Conservation (phyloP, 2,888 invertebrate genomes). For the Latheticus oryzae region DNA sequence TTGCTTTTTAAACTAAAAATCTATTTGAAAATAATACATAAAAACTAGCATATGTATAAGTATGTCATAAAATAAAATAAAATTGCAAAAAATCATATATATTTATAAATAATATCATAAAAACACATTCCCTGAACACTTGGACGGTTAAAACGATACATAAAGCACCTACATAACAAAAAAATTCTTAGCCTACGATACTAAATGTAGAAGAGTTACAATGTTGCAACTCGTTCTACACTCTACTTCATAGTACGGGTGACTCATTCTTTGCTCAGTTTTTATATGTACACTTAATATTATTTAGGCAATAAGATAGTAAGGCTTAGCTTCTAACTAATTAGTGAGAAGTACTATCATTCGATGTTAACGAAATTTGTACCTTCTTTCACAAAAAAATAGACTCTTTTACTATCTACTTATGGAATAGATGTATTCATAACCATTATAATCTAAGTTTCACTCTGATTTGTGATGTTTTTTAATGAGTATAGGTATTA, state of each 20-base stretch:
- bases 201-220: constrained; percentile 36
- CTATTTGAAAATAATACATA: constrained; percentile 32
- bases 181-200: constrained; percentile 24
- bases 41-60: constrained; percentile 20
- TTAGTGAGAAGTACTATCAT: constrained; percentile 29
- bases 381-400: constrained; percentile 28
- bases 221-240: constrained; percentile 31
- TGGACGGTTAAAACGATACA: constrained; percentile 53
- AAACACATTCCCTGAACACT: constrained; percentile 57
- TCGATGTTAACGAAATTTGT: constrained; percentile 39
- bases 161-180: constrained; percentile 39
- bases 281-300: constrained; percentile 37
- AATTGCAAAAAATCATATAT: constrained; percentile 38
- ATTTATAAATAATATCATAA: constrained; percentile 31
- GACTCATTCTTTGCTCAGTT: constrained; percentile 38
- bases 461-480: constrained; percentile 18
- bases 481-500: no score
- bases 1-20: constrained; percentile 19
- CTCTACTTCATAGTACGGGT: constrained; percentile 41
- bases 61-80: constrained; percentile 13
- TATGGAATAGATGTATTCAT: constrained; percentile 11
- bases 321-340: constrained; percentile 36
- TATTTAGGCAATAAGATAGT: constrained; percentile 34
- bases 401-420: constrained; percentile 7
- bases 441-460: not conserved